Base-by-base conservation (phyloP, 1,140 invertebrate genomes). In the Zaprionus capensis region DNA sequence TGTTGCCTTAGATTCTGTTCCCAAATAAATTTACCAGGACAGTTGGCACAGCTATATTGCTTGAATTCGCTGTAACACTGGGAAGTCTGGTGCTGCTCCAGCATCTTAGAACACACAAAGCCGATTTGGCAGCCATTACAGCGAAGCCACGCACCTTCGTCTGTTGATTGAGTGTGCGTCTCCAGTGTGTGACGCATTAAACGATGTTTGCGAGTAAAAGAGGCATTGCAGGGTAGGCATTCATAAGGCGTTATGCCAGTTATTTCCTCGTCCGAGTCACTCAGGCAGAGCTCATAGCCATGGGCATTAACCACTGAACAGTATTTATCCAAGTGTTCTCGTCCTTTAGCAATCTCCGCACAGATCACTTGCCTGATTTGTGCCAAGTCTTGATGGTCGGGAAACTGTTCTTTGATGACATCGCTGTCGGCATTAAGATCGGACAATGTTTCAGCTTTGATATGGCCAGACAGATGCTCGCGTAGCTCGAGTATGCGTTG, bases 11-110 rank as follows among this genome's bases (percentile, higher is more conserved):
- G 69, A 58, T 91, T 92, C 49, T 92, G 79, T 22, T 55, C 22
- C 91, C 91, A 92, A 17, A 91, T 78, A 58, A 92, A 92, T 68
- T 83, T 91, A 0, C 85, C 91, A 0, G 91, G 91, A 61, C 91
- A 92, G 4, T 69, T 72, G 3, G 69, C 41, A 64, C 91, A 92
- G 7, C 58, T 66, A 38, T 80, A 71, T 6, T 80, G 69, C 55
- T 78, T 91, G 0, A 76, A 34, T 20, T 62, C 64, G 44, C 76
- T 86, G 2, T 74, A 34, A 28, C 91, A 92, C 14, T 92, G 91
- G 6, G 66, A 75, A 4, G 63, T 77, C 14, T 72, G 38, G 59
- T 92, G 91, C 24, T 76, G 70, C 6, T 83, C 69, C 36, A 77
- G 72, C 17, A 92, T 59, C 24, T 38, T 71, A 4, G 11, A 6